Conservation (phyloP, 2,888 invertebrate species). For the Trissoscelio sp. region DNA sequence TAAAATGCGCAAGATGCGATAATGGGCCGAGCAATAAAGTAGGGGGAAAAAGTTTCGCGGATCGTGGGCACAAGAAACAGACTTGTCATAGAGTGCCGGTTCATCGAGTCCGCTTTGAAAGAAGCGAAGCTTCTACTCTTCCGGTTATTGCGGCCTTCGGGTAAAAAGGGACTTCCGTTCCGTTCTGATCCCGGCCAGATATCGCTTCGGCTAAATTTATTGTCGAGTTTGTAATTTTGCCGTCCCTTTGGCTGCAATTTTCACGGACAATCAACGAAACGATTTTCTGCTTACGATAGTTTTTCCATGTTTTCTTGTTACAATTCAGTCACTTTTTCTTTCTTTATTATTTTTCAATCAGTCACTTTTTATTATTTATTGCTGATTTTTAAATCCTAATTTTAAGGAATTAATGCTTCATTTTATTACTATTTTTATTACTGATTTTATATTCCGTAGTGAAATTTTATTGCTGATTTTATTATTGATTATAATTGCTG, state of each 20-base stretch:
- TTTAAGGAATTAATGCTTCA: too few relatives aligned
- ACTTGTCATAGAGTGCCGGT: conserved; percentile 49
- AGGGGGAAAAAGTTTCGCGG: conserved; percentile 26
- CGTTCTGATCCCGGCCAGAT: conserved; percentile 42
- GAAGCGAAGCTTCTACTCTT: conserved; percentile 36
- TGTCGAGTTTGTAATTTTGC: conserved; percentile 54
- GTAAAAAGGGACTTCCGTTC: conserved; percentile 44
- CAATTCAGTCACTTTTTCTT: too few relatives aligned
- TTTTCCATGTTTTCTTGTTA: neutral
- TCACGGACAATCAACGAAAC: conserved; percentile 5
- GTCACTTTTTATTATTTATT: too few relatives aligned
- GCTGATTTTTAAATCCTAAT: too few relatives aligned
- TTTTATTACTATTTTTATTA: too few relatives aligned
- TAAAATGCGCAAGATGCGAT: conserved; percentile 45
- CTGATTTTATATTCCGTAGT: too few relatives aligned
- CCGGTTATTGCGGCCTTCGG: conserved; percentile 41
- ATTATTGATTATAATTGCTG: too few relatives aligned
- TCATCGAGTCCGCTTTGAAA: conserved; percentile 38
- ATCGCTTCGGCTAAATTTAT: conserved; percentile 50
- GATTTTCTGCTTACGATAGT: conserved; percentile 11
- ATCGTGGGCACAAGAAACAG: conserved; percentile 19
- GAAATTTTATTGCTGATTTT: too few relatives aligned
- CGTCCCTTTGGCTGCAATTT: too few relatives aligned
- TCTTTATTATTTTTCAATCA: too few relatives aligned
- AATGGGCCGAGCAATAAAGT: conserved; percentile 42